phyloP scores from a whole-genome alignment of 2,888 invertebrate genomes.

The Drosophila kokeensis region DNA sequence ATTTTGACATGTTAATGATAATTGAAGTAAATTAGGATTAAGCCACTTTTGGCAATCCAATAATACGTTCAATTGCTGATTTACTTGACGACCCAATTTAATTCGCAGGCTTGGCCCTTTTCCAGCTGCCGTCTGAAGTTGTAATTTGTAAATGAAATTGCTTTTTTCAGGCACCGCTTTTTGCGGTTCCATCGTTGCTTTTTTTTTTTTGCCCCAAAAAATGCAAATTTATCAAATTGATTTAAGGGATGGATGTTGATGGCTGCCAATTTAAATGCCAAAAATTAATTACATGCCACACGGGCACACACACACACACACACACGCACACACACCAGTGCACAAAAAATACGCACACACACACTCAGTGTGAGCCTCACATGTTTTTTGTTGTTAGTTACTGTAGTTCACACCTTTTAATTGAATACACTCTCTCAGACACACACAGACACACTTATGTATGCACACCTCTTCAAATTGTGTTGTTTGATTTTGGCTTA shows the following conservation, averaged over 20 bases:
- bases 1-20: neutral
- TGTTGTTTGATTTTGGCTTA: conserved; percentile 36
- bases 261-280: conserved; percentile 71
- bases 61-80: conserved; percentile 48
- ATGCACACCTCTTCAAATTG: conserved; percentile 29
- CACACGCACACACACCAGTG: conserved; percentile 25
- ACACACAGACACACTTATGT: neutral
- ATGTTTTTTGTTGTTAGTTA: conserved; percentile 27
- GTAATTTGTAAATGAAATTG: conserved; percentile 78
- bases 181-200: conserved; percentile 24
- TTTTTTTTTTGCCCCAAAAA: conserved; percentile 23
- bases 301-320: conserved; percentile 26
- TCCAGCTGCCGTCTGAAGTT: conserved; percentile 30
- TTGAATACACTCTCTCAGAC: conserved; percentile 25
- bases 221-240: conserved; percentile 76
- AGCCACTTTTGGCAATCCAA: conserved; percentile 23
- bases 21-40: conserved; percentile 22
- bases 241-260: conserved; percentile 62
- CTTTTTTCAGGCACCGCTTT: conserved; percentile 49
- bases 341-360: conserved; percentile 4
- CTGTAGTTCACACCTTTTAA: conserved; percentile 40
- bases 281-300: conserved; percentile 73
- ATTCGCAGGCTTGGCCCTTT: conserved; percentile 27
- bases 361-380: conserved; percentile 10
- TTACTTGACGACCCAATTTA: conserved; percentile 33